These are phyloP conservation scores for Drepana falcataria DNA, from an alignment of 2,888 invertebrate species.

Conservation along the genomic window DNA sequence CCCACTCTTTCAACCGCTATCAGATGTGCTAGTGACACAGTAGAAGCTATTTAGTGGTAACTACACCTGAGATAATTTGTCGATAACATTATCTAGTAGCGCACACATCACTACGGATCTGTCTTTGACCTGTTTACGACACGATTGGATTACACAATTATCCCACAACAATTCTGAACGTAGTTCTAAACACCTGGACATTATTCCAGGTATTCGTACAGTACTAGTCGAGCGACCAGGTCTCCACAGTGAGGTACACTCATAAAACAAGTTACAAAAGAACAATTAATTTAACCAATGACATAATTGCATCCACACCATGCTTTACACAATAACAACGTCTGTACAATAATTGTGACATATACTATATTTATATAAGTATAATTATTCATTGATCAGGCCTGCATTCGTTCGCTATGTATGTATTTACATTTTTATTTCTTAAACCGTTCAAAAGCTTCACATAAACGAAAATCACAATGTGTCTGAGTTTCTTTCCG, in stretches of 20 bases:
- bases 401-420: slow-evolving; percentile 59
- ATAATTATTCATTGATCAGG: slow-evolving; percentile 45
- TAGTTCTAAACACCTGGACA: slow-evolving; percentile 17
- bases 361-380: slow-evolving; percentile 46
- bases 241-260: slow-evolving; percentile 19
- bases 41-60: no score
- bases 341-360: slow-evolving; percentile 56
- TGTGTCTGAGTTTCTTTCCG: slow-evolving; percentile 25
- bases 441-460: slow-evolving; percentile 24
- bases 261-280: slow-evolving; percentile 33
- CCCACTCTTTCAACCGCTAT: slow-evolving; percentile 12
- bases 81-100: no score
- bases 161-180: no score
- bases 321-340: slow-evolving; percentile 44
- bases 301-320: slow-evolving; percentile 57
- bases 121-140: no score
- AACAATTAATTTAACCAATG: slow-evolving; percentile 42
- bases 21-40: neutral
- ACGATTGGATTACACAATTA: no score
- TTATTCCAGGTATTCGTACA: no score
- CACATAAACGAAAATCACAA: slow-evolving; percentile 12
- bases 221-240: slow-evolving; percentile 6
- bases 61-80: no score
- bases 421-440: slow-evolving; percentile 58
- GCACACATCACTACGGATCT: no score